Evolutionary conservation across 2,888 invertebrate genomes (phyloP), one percentile per base, ranked within the genome.

Genomic region (Catocala nupta): DNA sequence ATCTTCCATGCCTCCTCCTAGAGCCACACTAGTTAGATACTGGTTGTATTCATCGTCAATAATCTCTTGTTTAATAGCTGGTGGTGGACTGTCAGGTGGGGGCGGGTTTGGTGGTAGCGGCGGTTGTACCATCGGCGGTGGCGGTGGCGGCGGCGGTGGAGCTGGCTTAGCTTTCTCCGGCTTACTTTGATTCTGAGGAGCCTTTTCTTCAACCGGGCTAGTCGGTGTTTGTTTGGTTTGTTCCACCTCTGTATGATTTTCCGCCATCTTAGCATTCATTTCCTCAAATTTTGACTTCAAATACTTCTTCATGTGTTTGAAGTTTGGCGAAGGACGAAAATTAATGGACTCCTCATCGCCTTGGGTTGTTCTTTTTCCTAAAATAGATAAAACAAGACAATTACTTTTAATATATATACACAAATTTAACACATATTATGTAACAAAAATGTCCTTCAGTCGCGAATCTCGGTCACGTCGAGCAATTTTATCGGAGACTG

Each of bases 241-340:
- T 16, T 39, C 36, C 16, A 47, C 9, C 47, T 47, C 45, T 12
- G 6, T 6, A 25, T 25, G 25, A 25, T 25, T 25, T 12, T 13
- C 12, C n/a, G 12, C 45, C 12, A 7, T 13, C 45, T 45, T 12
- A 13, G 47, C 47, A 8, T 16, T 50, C 25, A 48, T 57, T 12
- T 59, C 47, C 59, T 85, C 84, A 55, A 85, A 83, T 68, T 89
- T 86, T 0, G 81, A 85, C 47, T 85, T 84, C 0, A 89, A 73
- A 67, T 87, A 89, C 52, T 92, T 91, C 70, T 85, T 90, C 91
- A 91, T 92, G 42, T 89, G 87, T 75, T 86, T 89, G 52, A 90
- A 89, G 65, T 90, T 89, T 25, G 86, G 87, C 0, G 88, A 90
- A 12, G 90, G 85, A 12, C 83, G 80, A 70, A 90, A 89, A 36